Percentiles rank a stretch among this genome's conserved stretches.
Evolutionary conservation across 1,140 invertebrate genomes (phyloP).

Genomic region (Drosophila tristis): DNA sequence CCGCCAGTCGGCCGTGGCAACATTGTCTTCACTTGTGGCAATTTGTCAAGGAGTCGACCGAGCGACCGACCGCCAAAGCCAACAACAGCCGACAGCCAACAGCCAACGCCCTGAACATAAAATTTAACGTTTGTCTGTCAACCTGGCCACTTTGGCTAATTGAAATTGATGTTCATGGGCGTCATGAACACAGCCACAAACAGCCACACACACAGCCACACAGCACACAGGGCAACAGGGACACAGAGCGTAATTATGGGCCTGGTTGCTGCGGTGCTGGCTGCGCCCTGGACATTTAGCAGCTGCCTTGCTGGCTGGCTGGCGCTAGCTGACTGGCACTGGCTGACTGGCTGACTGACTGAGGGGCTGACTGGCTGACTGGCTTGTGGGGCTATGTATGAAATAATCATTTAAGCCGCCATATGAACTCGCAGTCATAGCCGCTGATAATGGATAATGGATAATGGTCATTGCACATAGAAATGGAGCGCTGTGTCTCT

Average conservation of each 20-base stretch:
- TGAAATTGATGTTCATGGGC: constrained; percentile 81
- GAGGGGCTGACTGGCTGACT: too few species aligned
- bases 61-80: too few species aligned
- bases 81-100: too few species aligned
- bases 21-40: constrained; percentile 59
- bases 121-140: constrained; percentile 81
- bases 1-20: constrained; percentile 34
- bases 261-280: background rate
- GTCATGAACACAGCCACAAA: constrained; percentile 31
- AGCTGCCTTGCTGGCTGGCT: background rate
- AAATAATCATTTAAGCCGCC: constrained; percentile 51
- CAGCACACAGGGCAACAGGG: background rate
- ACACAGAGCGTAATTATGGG: constrained; percentile 56
- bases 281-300: constrained; percentile 15
- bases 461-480: background rate
- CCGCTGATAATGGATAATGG: constrained; percentile 9
- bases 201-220: constrained; percentile 13
- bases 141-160: constrained; percentile 81
- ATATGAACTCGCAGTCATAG: constrained; percentile 11
- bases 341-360: too few species aligned
- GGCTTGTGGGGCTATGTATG: background rate
- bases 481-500: background rate
- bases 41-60: constrained; percentile 50
- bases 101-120: constrained; percentile 74
- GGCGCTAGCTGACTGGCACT: too few species aligned